Percentiles rank a stretch among this genome's conserved stretches.
These are phyloP conservation scores for Fratercula arctica DNA, from an alignment of 2,797 vertebrate species.

Conservation along the genomic window DNA sequence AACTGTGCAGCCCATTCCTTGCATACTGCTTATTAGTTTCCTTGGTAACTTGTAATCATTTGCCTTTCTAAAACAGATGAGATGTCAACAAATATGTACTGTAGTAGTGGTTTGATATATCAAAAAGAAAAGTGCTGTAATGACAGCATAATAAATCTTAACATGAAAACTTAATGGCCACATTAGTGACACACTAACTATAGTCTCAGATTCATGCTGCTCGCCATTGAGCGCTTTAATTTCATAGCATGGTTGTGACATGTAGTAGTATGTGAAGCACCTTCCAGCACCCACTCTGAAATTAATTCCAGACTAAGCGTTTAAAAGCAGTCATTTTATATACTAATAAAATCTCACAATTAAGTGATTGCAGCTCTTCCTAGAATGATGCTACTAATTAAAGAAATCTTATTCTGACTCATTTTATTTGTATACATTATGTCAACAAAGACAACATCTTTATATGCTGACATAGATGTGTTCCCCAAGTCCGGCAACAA, in stretches of 20 bases:
- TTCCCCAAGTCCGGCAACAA: not conserved
- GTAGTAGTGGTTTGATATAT: slow-evolving; percentile 69
- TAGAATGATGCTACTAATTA: not conserved
- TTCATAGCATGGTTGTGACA: not conserved
- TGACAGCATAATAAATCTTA: slow-evolving; percentile 74
- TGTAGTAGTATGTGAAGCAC: not conserved
- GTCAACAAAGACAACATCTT: not conserved
- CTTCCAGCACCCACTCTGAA: not conserved
- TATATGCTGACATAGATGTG: not conserved
- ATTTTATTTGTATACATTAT: not conserved
- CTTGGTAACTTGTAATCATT: slow-evolving; percentile 76
- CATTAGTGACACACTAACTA: slow-evolving; percentile 68
- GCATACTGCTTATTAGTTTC: slow-evolving; percentile 71
- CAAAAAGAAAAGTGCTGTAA: slow-evolving; percentile 64
- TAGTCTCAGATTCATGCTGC: not conserved
- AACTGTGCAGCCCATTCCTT: slow-evolving; percentile 52
- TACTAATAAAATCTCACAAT: not conserved
- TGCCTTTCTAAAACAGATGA: slow-evolving; percentile 75
- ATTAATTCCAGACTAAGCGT: not conserved
- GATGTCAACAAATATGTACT: slow-evolving; percentile 73
- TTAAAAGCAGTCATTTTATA: not conserved
- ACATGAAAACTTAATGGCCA: slow-evolving; percentile 73
- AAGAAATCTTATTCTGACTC: not conserved
- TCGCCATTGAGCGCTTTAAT: slow-evolving; percentile 2
- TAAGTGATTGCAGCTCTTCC: not conserved